Conservation (phyloP, 2,888 invertebrate species). For the Kuschelorhynchus macadamiae region DNA sequence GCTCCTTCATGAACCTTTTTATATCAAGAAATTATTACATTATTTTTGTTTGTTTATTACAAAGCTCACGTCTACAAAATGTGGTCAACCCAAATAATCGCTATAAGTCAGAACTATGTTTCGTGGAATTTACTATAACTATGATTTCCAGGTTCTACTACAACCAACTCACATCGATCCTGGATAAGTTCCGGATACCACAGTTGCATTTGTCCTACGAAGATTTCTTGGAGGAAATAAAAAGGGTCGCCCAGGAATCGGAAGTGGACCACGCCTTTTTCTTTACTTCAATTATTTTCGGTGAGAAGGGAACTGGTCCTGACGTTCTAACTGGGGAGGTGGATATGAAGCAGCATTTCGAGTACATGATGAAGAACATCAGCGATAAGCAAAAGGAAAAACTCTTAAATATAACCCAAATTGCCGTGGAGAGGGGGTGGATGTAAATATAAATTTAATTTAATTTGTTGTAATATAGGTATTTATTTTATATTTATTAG, state of each 20-base stretch:
- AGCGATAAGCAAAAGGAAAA: slow-evolving; percentile 11
- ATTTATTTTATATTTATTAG: too few species aligned
- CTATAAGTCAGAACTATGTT: too few species aligned
- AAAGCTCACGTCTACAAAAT: too few species aligned
- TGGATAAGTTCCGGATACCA: background rate
- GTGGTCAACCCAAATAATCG: too few species aligned
- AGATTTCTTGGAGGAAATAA: slow-evolving; percentile 18
- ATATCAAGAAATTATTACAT: too few species aligned
- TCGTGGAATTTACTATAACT: too few species aligned
- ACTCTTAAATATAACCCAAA: too few species aligned
- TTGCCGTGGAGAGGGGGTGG: too few species aligned
- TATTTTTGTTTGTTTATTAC: too few species aligned
- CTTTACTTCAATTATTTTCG: slow-evolving; percentile 20
- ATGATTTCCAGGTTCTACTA: slow-evolving; percentile 25
- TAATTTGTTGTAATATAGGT: too few species aligned
- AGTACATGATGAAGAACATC: slow-evolving; percentile 8
- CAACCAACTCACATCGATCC: slow-evolving; percentile 9
- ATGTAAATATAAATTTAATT: too few species aligned
- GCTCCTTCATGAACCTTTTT: too few species aligned
- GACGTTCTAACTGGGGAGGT: slow-evolving; percentile 3
- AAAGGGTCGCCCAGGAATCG: background rate
- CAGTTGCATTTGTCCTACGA: slow-evolving; percentile 17
- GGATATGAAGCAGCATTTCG: background rate
- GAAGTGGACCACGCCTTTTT: slow-evolving; percentile 8
- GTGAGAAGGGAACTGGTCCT: slow-evolving; percentile 1